A percentile compares a stretch with the other conserved stretches of the same genome.
phyloP scores from a whole-genome alignment of 1,140 invertebrate species.

The Aphis craccivora region DNA sequence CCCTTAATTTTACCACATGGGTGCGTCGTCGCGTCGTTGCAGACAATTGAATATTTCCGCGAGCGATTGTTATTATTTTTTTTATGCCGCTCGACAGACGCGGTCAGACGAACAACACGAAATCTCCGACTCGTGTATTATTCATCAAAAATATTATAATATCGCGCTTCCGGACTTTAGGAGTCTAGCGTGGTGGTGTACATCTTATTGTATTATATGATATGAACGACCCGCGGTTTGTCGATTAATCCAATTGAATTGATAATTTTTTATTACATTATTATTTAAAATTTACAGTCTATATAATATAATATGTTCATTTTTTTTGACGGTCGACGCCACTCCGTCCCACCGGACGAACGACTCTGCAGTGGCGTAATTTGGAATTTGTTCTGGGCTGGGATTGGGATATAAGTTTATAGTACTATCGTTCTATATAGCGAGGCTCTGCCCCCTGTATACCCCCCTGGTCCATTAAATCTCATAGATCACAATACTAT shows the following conservation, averaged over 20 bases:
- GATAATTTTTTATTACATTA: neutral
- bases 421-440: too few relatives aligned
- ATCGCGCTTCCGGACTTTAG: neutral
- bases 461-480: too few relatives aligned
- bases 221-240: neutral
- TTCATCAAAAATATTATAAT: neutral
- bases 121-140: neutral
- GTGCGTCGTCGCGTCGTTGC: neutral
- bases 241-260: neutral
- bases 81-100: neutral
- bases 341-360: neutral
- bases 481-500: too few relatives aligned
- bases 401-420: too few relatives aligned
- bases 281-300: neutral
- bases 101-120: neutral
- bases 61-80: conserved; percentile 20
- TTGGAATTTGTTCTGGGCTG: too few relatives aligned
- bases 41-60: conserved; percentile 45
- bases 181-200: neutral
- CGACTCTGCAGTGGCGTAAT: neutral
- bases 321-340: too few relatives aligned
- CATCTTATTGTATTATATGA: too few relatives aligned
- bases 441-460: too few relatives aligned
- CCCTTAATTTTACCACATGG: conserved; percentile 51
- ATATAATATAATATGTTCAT: too few relatives aligned